Percentiles rank a stretch among this genome's conserved stretches.
These are phyloP conservation scores for Tenthredo mesomela DNA, from an alignment of 2,888 invertebrate genomes.

Conservation along the genomic window DNA sequence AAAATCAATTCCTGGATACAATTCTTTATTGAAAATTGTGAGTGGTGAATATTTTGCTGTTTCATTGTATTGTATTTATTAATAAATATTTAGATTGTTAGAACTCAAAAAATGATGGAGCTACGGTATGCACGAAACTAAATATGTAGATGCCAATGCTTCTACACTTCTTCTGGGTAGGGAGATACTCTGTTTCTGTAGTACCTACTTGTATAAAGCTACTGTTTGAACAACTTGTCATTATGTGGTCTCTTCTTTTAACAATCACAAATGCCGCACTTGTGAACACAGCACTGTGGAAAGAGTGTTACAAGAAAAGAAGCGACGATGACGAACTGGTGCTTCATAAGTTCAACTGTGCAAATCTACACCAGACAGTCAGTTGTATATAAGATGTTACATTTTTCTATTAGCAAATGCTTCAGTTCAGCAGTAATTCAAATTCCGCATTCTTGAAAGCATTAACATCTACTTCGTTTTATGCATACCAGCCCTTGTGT, in stretches of 20 bases:
- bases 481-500: not conserved
- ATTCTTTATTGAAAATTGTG: conserved; percentile 6
- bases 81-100: not conserved
- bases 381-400: not conserved
- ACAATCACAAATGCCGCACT: not conserved
- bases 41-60: conserved; percentile 20
- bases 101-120: not conserved
- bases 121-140: not conserved
- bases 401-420: not conserved
- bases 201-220: not conserved
- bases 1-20: not conserved
- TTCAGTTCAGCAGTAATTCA: not conserved
- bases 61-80: conserved; percentile 13
- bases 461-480: not conserved
- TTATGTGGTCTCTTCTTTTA: not conserved
- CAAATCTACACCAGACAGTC: not conserved
- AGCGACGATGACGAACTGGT: not conserved
- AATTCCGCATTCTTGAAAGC: not conserved
- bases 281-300: not conserved
- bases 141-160: not conserved
- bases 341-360: not conserved
- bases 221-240: not conserved
- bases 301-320: not conserved
- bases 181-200: no score
- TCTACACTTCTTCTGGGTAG: not conserved